A percentile compares a stretch with the other conserved stretches of the same genome.
Conservation (phyloP, 23 tunicate species). For the Trididemnum miniatum region DNA sequence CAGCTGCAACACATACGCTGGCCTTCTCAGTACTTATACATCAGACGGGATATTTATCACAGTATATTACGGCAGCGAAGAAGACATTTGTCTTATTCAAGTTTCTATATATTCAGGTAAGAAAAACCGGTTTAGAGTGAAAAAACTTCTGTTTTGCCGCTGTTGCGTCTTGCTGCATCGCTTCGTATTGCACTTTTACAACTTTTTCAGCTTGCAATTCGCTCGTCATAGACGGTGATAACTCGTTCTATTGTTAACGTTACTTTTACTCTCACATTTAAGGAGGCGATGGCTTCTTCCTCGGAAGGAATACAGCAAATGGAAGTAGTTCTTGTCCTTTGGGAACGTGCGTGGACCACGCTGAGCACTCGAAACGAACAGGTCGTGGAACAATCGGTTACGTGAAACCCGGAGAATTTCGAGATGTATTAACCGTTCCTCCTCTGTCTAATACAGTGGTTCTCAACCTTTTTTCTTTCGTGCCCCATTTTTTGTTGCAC, state of each 20-base stretch:
- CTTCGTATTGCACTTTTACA: neutral
- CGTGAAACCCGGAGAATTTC: conserved; percentile 37
- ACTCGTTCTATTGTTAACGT: neutral
- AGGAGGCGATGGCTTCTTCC: neutral
- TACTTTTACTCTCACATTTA: neutral
- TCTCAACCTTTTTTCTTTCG: too few species aligned
- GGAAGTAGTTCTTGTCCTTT: neutral
- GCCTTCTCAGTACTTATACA: too few species aligned
- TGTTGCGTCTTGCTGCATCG: neutral
- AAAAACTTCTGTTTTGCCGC: too few species aligned
- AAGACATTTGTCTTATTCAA: too few species aligned
- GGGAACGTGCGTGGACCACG: conserved; percentile 11
- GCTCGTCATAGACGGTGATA: neutral
- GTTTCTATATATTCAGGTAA: too few species aligned
- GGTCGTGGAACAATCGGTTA: conserved; percentile 53
- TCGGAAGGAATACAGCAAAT: neutral
- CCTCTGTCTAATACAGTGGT: conserved; percentile 52
- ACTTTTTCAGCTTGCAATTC: neutral
- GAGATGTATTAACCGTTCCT: conserved; percentile 52
- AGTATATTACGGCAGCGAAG: too few species aligned
- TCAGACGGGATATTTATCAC: too few species aligned
- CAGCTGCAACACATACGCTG: too few species aligned
- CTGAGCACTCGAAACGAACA: neutral
- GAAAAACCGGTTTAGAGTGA: too few species aligned
- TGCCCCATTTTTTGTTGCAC: too few species aligned